Base-by-base conservation (phyloP, 2,888 invertebrate genomes). In the Stenolophus ochropezus region DNA sequence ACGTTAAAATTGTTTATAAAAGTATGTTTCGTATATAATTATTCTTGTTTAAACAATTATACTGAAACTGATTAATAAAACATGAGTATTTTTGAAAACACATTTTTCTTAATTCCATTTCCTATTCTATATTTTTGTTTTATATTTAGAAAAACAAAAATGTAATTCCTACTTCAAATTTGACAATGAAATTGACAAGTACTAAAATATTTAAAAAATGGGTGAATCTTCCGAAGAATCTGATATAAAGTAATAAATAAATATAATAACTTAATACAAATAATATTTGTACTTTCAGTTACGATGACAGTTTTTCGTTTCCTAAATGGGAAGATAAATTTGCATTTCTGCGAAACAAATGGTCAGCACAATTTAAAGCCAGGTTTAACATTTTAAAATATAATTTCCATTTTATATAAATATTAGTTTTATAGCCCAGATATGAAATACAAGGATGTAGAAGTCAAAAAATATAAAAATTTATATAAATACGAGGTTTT, bases 1-100 rank as follows among this genome's bases (percentile, higher is more conserved):
- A 80, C 58, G 71, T 80, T 80, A 58, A 80, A 80, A 73, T 56
- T 80, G 73, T 80, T 80, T 80, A 58, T 73, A 80, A 56, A 80
- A 53, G 11, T 73, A 71, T 73, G 56, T 79, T 80, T 58, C 42
- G 49, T 27, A 51, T 42, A 33, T 71, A 80, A 56, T 47, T 73
- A 80, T 80, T 80, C 73, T 80, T 80, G 80, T 80, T 80, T 80
- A 53, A 61, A 65, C 14, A 65, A 75, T 77, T 77, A 73, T 58
- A 58, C n/a, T 23, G 65, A 69, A 42, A 58, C 11, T 51, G 49
- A 69, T 33, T 61, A 79, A 79, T 79, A 79, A 80, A 80, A 8
- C 53, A 33, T 42, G 47, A 73, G 16, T 80, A 80, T 80, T 80
- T 80, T 80, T 73, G 47, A 79, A 79, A 47, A 5, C 21, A 18